phyloP scores from a whole-genome alignment of 2,113 vertebrate genomes.

The Nyctereutes procyonoides region DNA sequence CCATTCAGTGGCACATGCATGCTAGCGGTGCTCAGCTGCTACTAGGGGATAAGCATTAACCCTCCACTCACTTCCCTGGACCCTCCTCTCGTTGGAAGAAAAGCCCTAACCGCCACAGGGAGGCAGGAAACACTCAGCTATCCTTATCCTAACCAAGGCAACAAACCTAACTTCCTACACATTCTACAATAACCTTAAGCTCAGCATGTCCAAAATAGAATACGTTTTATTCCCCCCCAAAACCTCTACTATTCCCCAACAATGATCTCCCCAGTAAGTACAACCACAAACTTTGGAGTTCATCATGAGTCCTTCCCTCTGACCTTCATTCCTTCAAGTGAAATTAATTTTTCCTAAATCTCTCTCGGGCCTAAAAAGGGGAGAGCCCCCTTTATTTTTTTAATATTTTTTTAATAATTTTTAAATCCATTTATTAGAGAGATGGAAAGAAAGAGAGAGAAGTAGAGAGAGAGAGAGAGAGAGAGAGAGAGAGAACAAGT shows the following conservation, averaged over 20 bases:
- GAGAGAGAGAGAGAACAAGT: not conserved
- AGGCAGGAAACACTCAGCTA: not conserved
- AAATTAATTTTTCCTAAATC: not conserved
- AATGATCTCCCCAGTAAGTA: not conserved
- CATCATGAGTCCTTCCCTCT: not conserved
- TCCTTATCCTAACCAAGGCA: not conserved
- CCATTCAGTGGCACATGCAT: not conserved
- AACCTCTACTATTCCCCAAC: not conserved
- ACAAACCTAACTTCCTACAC: not conserved
- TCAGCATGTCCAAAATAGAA: not conserved
- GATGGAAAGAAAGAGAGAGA: not conserved
- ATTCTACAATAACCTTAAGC: not conserved
- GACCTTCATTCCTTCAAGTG: not conserved
- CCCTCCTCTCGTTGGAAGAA: not conserved
- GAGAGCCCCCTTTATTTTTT: not conserved
- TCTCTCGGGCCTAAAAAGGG: not conserved
- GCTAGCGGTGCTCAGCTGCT: not conserved
- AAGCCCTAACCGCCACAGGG: not conserved
- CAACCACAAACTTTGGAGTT: not conserved
- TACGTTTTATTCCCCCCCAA: not conserved
- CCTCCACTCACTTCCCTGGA: not conserved
- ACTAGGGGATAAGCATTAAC: not conserved
- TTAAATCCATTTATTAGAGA: not conserved
- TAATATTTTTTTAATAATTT: too few relatives aligned
- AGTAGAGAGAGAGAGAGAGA: not conserved